Base-by-base conservation (phyloP, 1,140 invertebrate genomes). In the Protaetia brevitarsis region DNA sequence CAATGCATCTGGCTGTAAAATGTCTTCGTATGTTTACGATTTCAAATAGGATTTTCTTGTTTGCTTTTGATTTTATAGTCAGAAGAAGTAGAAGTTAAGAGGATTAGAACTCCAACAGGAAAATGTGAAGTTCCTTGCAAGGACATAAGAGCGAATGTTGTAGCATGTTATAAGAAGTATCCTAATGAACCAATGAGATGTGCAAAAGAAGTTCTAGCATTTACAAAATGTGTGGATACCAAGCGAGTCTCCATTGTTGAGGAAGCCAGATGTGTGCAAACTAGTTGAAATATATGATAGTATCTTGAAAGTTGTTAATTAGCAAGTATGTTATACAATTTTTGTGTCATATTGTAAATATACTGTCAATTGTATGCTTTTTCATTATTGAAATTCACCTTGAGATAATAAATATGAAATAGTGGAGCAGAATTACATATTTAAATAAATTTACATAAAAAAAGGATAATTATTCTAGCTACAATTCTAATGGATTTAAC, bases 151-250 rank as follows among this genome's bases (percentile, higher is more conserved):
- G 67, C 62, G 59, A 72, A 72, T 7, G 74, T 79, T 6, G 70
- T 76, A 66, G 70, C 70, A 21, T 79, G 78, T 58, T 79, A 77
- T 63, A 74, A 69, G 60, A 66, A 71, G 21, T 63, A 79, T 70
- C 67, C 74, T 16, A 70, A 74, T 63, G 72, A 74, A 37, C 71
- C 77, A 21, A 76, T 79, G 75, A 70, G 66, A 21, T 79, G 77
- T 66, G 67, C 75, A 2, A 75, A 76, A 65, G 71, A 76, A 63
- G 77, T 79, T 2, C 72, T 78, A 67, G 76, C 70, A 45, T 79
- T 79, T 69, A 73, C 77, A 66, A 71, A 74, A 62, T 79, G 77
- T 63, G 77, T 79, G 1, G 76, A 79, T 61, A 34, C 66, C 30
- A 70, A 75, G 41, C 67, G 74, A 56, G 34, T 65, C 16, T 69